Evolutionary conservation across 2,888 invertebrate species (phyloP).

Genomic region (Raillietiella orientalis): DNA sequence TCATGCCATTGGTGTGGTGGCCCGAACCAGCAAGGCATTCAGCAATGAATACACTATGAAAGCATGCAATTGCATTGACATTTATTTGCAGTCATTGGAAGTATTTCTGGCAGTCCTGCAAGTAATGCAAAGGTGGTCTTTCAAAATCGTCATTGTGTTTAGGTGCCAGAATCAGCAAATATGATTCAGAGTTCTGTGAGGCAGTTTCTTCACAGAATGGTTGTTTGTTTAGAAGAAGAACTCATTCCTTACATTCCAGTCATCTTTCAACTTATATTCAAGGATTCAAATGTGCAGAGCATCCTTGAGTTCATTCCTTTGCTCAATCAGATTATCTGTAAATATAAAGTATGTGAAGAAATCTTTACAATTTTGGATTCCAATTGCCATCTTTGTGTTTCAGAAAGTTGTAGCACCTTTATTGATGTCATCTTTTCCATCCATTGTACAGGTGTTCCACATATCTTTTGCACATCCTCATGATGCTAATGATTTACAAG

Average conservation of each 20-base stretch:
- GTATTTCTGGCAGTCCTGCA: constrained; percentile 17
- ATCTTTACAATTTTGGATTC: not conserved
- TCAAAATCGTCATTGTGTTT: constrained; percentile 6
- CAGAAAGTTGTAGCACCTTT: constrained; percentile 18
- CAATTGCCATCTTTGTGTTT: too few species aligned
- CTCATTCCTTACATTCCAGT: constrained; percentile 18
- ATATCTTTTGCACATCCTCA: constrained; percentile 13
- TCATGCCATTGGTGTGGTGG: constrained; percentile 19
- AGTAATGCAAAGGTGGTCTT: constrained; percentile 9
- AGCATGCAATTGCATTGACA: constrained; percentile 16
- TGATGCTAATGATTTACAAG: constrained; percentile 16
- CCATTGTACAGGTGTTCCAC: constrained; percentile 16
- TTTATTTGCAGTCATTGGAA: constrained; percentile 17
- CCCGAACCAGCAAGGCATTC: constrained; percentile 22
- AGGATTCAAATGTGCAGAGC: constrained; percentile 11
- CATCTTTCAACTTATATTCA: constrained; percentile 16
- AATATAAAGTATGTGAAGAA: constrained; percentile 17
- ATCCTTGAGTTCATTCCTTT: constrained; percentile 20
- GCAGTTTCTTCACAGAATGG: constrained; percentile 21
- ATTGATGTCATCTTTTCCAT: constrained; percentile 17
- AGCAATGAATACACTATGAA: constrained; percentile 19
- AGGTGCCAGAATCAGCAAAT: constrained; percentile 4
- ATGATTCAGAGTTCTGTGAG: constrained; percentile 10
- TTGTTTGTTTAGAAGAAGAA: constrained; percentile 21
- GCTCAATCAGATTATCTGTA: constrained; percentile 20